Percentiles rank a stretch among this genome's conserved stretches.
These are phyloP conservation scores for Salticus scenicus DNA, from an alignment of 2,888 invertebrate species.

Conservation along the genomic window DNA sequence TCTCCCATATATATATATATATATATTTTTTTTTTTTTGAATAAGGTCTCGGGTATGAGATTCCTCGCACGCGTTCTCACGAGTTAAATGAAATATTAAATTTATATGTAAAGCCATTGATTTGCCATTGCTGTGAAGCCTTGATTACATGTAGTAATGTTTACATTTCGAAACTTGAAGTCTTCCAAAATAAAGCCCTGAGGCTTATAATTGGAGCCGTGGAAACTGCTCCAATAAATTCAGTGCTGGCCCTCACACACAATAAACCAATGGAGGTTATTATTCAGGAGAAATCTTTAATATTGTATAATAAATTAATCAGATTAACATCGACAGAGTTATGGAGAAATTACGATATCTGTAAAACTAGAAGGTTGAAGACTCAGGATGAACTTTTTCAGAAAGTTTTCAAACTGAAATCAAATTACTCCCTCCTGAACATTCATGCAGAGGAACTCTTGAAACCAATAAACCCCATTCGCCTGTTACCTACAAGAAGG, in stretches of 20 bases:
- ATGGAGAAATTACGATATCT: slow-evolving; percentile 9
- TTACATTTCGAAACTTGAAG: slow-evolving; percentile 8
- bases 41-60: too few species aligned
- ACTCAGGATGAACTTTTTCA: neutral
- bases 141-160: slow-evolving; percentile 1
- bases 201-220: neutral
- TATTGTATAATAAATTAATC: slow-evolving; percentile 18
- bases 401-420: neutral
- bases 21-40: too few species aligned
- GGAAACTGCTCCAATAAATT: slow-evolving; percentile 2
- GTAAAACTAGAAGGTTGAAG: neutral
- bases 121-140: slow-evolving; percentile 11
- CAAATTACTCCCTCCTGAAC: neutral
- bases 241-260: slow-evolving; percentile 3
- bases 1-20: too few species aligned
- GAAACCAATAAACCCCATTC: slow-evolving; percentile 12
- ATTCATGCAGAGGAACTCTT: neutral
- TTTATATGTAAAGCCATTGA: slow-evolving; percentile 6
- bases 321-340: neutral
- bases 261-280: neutral
- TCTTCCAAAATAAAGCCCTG: slow-evolving; percentile 24
- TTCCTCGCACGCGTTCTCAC: too few species aligned
- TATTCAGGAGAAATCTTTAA: neutral
- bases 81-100: too few species aligned
- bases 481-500: neutral